phyloP scores from a whole-genome alignment of 2,113 vertebrate species.

The Apodemus sylvaticus region DNA sequence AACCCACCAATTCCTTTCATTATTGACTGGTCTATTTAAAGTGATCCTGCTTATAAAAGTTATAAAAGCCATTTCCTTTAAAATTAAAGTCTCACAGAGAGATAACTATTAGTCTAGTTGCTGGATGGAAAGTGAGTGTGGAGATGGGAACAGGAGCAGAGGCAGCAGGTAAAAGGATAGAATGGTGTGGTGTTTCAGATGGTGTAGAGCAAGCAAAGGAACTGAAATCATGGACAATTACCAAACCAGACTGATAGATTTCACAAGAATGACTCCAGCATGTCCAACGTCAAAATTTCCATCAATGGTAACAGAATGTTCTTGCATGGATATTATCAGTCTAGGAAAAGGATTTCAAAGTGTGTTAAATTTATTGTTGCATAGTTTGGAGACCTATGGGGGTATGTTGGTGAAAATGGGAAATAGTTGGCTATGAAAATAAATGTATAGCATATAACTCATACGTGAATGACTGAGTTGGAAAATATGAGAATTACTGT shows the following conservation, averaged over 20 bases:
- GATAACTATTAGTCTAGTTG: neutral
- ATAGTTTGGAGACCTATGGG: neutral
- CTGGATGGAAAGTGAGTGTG: neutral
- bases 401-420: neutral
- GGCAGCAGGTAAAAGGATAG: neutral
- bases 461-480: neutral
- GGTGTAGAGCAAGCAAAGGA: neutral
- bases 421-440: neutral
- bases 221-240: neutral
- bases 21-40: slow-evolving; percentile 30
- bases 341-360: neutral
- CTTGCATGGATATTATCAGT: neutral
- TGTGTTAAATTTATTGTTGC: neutral
- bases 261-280: neutral
- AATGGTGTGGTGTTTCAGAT: neutral
- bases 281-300: neutral
- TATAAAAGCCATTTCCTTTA: neutral
- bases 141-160: neutral
- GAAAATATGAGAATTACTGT: neutral
- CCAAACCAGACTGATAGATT: neutral
- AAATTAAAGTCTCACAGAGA: neutral
- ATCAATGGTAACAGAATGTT: neutral
- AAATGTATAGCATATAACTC: neutral
- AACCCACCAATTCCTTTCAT: neutral
- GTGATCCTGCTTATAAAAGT: neutral